Base-by-base conservation (phyloP, 2,888 invertebrate genomes). In the Rotaria socialis region DNA sequence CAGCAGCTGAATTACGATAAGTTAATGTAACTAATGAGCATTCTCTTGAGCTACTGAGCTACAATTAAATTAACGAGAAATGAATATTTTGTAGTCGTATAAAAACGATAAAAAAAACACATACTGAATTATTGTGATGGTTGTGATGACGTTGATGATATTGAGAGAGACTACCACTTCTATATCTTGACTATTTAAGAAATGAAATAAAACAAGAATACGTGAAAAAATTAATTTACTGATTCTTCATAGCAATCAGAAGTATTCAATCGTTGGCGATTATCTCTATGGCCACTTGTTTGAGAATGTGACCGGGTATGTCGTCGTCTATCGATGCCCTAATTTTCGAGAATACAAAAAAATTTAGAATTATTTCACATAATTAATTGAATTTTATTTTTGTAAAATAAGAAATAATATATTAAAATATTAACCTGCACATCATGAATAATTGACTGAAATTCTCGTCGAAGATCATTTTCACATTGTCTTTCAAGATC, bases 401-500 rank as follows among this genome's bases (percentile, higher is more conserved):
- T 8, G 50, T 11, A 50, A 11, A 50, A 8, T 50, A 11, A 8
- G 50, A 50, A 8, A 50, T 11, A 50, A 14, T 11, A 50, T 11
- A 50, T 50, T 11, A 3, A 27, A 60, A 27, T 60, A 27, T 4
- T 27, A 60, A 67, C 67, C 22, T 56, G 35, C 16, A 35, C 27
- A 67, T 67, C 67, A 16, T 35, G 35, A 27, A 67, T 67, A 16
- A 67, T 27, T 6, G 67, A 67, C 35, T 35, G 67, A 67, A 67
- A 35, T 27, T 67, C 27, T 35, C 67, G 67, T 67, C 67, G 67
- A 67, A 67, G 35, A 27, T 67, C 67, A 67, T 67, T 6, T 67
- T 67, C 67, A 67, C 67, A n/a, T 67, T 14, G 35, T 35, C 67
- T 67, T 67, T 67, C 67, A 35, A 67, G 27, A 35, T 67, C 67